Base-by-base conservation (phyloP, 1,140 invertebrate genomes). In the Hyles euphorbiae region DNA sequence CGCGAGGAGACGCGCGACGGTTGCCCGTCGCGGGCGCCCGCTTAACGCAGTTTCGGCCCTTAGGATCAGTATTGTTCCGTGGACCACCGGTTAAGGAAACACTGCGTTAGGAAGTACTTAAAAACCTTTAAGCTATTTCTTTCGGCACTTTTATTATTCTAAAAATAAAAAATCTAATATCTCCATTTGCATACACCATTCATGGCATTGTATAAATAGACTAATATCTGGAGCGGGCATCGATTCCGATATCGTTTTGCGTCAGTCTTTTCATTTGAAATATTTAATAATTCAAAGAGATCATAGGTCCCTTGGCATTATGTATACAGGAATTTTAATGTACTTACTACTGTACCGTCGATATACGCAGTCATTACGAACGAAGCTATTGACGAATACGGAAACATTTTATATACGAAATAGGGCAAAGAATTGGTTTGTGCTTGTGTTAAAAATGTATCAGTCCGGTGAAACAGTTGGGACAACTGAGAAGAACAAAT, bases 261-360 rank as follows among this genome's bases (percentile, higher is more conserved):
- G 57, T 36, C 53, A 57, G 56, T 57, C 45, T 56, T 56, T 46
- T 33, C 2, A 47, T 47, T 3, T 1, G 7, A 5, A n/a, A 10
- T 56, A 65, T 72, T 67, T 60, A 76, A 80, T 81, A 76, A 82
- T 86, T 83, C 80, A 83, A 59, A 34, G 50, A 65, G 78, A 65
- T 76, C 81, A 80, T 46, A 83, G 83, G 80, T 81, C 60, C n/a
- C 60, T 76, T 77, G 81, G 81, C 78, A 55, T 62, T 69, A 83
- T 78, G 73, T 72, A 74, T 50, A 54, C 34, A 47, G 6, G 68
- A 76, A 79, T 78, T 70, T 46, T 44, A 44, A 44, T 44, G 40
- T 44, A 11, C 5, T 22, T 40, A 5, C 5, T 2, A 40, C 36
- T 5, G 36, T 40, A 40, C 36, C 22, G 22, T 40, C 36, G 8